Evolutionary conservation across 2,797 vertebrate genomes (phyloP), one percentile per base, ranked within the genome.

Genomic region (Mus caroli): DNA sequence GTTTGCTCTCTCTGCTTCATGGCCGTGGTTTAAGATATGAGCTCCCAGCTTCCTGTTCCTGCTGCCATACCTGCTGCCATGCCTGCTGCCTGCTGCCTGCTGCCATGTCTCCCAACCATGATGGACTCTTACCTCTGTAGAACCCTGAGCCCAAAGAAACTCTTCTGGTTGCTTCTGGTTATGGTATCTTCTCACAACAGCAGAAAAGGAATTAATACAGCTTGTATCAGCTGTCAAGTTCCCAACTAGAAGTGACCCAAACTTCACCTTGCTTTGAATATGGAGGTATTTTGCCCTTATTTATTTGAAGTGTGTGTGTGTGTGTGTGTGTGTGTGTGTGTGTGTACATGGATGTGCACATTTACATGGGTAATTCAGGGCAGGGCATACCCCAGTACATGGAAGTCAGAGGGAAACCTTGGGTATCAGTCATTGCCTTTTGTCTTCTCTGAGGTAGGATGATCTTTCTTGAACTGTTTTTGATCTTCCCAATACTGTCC

Each of bases 241-340:
- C 34, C 1, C 64, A 20, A 28, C 19, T 11, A 40, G 26, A 52
- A 83, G 67, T 13, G 60, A 69, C 37, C 17, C 64, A 28, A n/a
- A 28, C 64, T 79, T 50, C 3, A 67, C 64, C 31, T 80, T 60
- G n/a, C 26, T 19, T 34, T 85, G 28, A 80, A 31, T 24, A 52
- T 24, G 11, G 0, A 0, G 6, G 2, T 6, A 19, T 17, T 26
- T 79, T 89, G 40, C 24, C 12, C 1, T 28, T 67, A 14, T 7
- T 40, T 96, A 86, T 12, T 43, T 64, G 62, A 54, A 54, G 15
- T 13, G 10, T 78, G 46, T n/a, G 17, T 78, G 76, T 71, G 64
- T 64, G 67, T 15, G 67, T 69, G 67, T 73, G 62, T 19, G 15
- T n/a, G 64, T 69, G 64, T 69, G 64, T 31, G 28, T 14, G 14